Percentiles rank a stretch among this genome's conserved stretches.
Evolutionary conservation across 2,797 vertebrate species (phyloP).

Genomic region (Austrolebias charrua): DNA sequence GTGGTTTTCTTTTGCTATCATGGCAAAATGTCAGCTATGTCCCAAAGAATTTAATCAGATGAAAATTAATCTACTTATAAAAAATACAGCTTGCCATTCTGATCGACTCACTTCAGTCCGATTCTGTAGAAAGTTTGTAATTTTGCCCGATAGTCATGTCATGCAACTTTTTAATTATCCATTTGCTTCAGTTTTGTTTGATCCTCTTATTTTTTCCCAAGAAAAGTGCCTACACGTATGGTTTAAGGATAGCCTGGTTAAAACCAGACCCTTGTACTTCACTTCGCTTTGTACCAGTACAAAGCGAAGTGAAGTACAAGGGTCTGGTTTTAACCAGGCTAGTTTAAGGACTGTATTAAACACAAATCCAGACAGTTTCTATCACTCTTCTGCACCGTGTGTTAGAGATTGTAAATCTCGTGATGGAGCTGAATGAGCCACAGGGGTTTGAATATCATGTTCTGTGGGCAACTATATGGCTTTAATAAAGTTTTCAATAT

Average conservation of each 20-base stretch:
- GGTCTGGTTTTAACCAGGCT: no score
- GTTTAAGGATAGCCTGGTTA: no score
- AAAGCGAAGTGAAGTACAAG: no score
- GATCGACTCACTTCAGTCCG: no score
- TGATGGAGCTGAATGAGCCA: not conserved
- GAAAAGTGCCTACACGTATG: not conserved
- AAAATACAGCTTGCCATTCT: not conserved
- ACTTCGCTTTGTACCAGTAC: no score
- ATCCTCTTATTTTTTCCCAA: not conserved
- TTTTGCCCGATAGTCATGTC: no score
- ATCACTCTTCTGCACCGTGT: not conserved
- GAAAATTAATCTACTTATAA: not conserved
- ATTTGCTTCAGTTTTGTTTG: not conserved
- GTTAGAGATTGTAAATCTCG: no score
- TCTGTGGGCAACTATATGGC: not conserved
- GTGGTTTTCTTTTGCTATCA: not conserved
- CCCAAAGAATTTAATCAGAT: no score
- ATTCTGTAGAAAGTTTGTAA: no score
- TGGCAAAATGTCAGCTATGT: not conserved
- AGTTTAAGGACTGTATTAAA: not conserved
- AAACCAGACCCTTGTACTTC: no score
- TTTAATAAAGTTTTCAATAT: conserved; percentile 4
- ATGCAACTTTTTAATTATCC: no score
- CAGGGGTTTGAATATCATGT: conserved; percentile 5
- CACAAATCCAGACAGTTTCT: no score